phyloP scores from a whole-genome alignment of 2,888 invertebrate genomes.

The Patella caerulea region DNA sequence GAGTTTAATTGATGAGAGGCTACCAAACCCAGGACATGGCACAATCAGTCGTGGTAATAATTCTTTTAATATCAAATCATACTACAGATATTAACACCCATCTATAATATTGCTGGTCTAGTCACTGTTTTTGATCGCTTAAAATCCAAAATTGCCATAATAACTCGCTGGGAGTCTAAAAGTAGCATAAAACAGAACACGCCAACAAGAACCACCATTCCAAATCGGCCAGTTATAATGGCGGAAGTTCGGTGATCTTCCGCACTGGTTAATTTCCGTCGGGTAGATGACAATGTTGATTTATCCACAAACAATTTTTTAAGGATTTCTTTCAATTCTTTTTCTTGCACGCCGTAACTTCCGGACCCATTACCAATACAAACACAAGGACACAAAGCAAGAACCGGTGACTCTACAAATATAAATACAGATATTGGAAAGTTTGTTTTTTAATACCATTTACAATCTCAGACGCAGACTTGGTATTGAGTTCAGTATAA shows the following conservation, averaged over 20 bases:
- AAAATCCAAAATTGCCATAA: neutral
- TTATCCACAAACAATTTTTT: neutral
- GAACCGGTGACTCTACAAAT: too few species aligned
- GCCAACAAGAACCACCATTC: neutral
- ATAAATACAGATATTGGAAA: too few species aligned
- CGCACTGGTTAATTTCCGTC: constrained; percentile 1
- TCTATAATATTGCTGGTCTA: too few species aligned
- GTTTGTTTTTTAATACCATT: too few species aligned
- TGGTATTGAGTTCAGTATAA: too few species aligned
- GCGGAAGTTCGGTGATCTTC: constrained; percentile 6
- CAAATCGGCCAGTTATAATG: neutral
- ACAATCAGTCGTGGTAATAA: too few species aligned
- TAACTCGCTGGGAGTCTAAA: neutral
- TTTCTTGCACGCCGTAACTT: neutral
- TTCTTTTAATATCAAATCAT: too few species aligned
- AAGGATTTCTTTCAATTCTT: neutral
- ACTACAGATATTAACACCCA: too few species aligned
- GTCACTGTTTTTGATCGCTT: neutral
- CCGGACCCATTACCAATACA: neutral
- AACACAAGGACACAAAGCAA: neutral
- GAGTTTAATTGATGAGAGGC: too few species aligned
- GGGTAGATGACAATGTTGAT: constrained; percentile 5
- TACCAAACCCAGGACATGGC: too few species aligned
- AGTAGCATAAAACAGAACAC: neutral
- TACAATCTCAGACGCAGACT: too few species aligned